A percentile compares a stretch with the other conserved stretches of the same genome.
These are phyloP conservation scores for Congeria kusceri DNA, from an alignment of 2,888 invertebrate species.

Conservation along the genomic window DNA sequence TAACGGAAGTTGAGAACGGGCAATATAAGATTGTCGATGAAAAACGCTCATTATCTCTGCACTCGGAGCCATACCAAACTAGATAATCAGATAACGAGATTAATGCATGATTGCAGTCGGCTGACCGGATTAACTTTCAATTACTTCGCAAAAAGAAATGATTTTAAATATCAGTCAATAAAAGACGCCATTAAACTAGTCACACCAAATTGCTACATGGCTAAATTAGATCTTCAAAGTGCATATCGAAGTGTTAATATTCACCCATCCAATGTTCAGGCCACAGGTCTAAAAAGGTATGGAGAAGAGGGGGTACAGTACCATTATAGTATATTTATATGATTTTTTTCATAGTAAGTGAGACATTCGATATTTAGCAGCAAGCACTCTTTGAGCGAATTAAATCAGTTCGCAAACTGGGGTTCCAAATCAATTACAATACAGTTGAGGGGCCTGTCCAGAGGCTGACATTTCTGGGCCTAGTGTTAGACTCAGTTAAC, in stretches of 20 bases:
- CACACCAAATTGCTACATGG: constrained; percentile 12
- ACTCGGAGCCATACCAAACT: constrained; percentile 32
- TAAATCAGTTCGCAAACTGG: constrained; percentile 9
- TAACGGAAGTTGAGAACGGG: constrained; percentile 30
- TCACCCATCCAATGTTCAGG: constrained; percentile 1
- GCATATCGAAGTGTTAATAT: constrained; percentile 23
- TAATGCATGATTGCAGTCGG: constrained; percentile 17
- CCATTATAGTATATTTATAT: constrained; percentile 24
- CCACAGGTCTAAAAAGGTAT: constrained; percentile 27
- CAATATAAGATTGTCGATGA: constrained; percentile 27
- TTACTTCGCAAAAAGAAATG: constrained; percentile 14
- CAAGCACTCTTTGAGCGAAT: constrained; percentile 9
- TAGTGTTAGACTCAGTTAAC: constrained; percentile 9
- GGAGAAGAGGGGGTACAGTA: not conserved
- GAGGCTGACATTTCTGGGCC: constrained; percentile 23
- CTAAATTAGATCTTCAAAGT: constrained; percentile 20
- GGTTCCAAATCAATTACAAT: constrained; percentile 29
- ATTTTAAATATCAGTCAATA: constrained; percentile 8
- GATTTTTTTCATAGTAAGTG: constrained; percentile 27
- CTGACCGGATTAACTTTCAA: constrained; percentile 10
- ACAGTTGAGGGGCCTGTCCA: constrained; percentile 23
- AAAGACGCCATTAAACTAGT: constrained; percentile 20
- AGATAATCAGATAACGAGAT: constrained; percentile 8
- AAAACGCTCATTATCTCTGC: constrained; percentile 26
- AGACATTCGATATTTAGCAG: constrained; percentile 14